These are phyloP conservation scores for Agriotes lineatus DNA, from an alignment of 2,888 invertebrate genomes.

Conservation along the genomic window DNA sequence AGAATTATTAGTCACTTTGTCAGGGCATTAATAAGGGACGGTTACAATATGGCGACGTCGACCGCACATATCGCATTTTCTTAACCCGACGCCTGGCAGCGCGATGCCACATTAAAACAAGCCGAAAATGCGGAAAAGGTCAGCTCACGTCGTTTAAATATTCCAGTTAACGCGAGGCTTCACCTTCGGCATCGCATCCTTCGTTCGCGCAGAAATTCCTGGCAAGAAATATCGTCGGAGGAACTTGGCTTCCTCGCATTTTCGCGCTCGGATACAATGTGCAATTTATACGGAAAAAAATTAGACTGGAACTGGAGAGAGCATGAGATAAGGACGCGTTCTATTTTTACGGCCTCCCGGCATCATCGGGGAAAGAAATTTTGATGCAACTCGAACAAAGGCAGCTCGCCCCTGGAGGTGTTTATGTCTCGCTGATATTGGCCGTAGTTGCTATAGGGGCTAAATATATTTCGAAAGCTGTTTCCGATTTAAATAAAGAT, in stretches of 20 bases:
- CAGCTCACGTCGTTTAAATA: conserved; percentile 11
- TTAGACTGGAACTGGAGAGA: conserved; percentile 4
- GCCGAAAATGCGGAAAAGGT: conserved; percentile 15
- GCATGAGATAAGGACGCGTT: conserved; percentile 12
- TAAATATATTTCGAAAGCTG: too few species aligned
- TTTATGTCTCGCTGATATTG: too few species aligned
- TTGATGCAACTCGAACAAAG: neutral
- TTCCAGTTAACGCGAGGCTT: conserved; percentile 5
- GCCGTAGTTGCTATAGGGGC: too few species aligned
- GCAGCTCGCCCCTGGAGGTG: too few species aligned
- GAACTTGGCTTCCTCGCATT: conserved; percentile 23
- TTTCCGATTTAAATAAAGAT: too few species aligned
- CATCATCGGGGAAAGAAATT: neutral
- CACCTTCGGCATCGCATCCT: conserved; percentile 9
- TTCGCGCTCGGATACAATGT: conserved; percentile 28
- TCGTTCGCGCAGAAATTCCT: conserved; percentile 2
- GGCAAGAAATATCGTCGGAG: conserved; percentile 19
- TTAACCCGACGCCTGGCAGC: conserved; percentile 22
- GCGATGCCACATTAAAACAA: conserved; percentile 14
- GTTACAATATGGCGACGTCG: conserved; percentile 39
- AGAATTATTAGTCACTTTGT: conserved; percentile 37
- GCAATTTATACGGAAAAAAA: conserved; percentile 28
- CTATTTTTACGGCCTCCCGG: conserved; percentile 7
- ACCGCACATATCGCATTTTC: conserved; percentile 29
- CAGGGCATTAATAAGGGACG: conserved; percentile 41